Evolutionary conservation across 2,888 invertebrate species (phyloP).

Genomic region (Saturnia pavonia): DNA sequence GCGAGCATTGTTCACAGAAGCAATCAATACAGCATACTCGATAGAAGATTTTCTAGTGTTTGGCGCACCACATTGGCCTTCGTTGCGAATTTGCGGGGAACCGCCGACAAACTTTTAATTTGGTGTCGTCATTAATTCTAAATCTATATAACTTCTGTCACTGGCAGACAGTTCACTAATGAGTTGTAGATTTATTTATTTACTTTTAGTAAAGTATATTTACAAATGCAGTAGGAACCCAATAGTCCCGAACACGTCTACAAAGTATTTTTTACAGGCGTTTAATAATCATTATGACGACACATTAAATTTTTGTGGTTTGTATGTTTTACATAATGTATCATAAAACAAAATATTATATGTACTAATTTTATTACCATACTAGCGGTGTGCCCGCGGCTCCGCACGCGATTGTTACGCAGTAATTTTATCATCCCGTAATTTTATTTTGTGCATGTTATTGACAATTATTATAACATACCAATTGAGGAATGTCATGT

Average conservation of each 20-base stretch:
- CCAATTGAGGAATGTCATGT: too few species aligned
- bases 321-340: too few species aligned
- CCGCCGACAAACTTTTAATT: slow-evolving; percentile 32
- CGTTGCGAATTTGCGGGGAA: background rate
- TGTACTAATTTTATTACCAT: too few species aligned
- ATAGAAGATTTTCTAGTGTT: slow-evolving; percentile 9
- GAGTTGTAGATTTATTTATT: slow-evolving; percentile 22
- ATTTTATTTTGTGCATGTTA: too few species aligned
- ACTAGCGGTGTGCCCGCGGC: too few species aligned
- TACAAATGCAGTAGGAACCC: background rate
- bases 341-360: too few species aligned
- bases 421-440: too few species aligned
- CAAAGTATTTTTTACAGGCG: background rate
- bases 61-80: slow-evolving; percentile 1
- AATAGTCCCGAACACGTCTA: background rate
- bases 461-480: too few species aligned
- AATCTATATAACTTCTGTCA: slow-evolving; percentile 31
- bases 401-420: too few species aligned
- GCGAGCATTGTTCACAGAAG: background rate
- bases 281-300: background rate
- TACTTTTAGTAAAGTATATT: background rate
- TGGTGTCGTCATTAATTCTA: slow-evolving; percentile 31
- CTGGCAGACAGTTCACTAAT: slow-evolving; percentile 28
- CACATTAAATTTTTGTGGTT: too few species aligned
- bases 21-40: slow-evolving; percentile 9